phyloP scores from a whole-genome alignment of 2,113 vertebrate species.

The Onychorhynchus coronatus region DNA sequence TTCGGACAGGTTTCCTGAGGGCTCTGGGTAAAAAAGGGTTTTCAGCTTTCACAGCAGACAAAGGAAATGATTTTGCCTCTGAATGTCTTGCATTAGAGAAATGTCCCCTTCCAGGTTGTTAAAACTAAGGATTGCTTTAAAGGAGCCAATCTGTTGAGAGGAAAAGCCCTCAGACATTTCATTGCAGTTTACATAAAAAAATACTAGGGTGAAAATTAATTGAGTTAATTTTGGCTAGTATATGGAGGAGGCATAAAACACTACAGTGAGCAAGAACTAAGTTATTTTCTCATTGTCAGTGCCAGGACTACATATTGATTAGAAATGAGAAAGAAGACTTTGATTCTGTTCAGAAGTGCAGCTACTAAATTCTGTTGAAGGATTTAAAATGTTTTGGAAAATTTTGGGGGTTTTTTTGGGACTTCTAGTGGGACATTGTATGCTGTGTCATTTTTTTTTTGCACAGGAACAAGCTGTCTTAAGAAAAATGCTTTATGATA shows the following conservation, averaged over 20 bases:
- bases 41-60: background rate
- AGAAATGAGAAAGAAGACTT: background rate
- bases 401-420: background rate
- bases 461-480: background rate
- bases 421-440: background rate
- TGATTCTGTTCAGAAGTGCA: background rate
- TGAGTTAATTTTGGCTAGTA: background rate
- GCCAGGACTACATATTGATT: background rate
- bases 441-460: background rate
- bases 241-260: background rate
- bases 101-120: background rate
- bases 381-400: background rate
- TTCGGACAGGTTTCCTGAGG: background rate
- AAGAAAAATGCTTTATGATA: background rate
- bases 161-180: background rate
- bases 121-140: background rate
- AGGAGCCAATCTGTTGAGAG: background rate
- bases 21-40: fast-evolving
- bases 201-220: background rate
- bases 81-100: background rate
- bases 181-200: background rate
- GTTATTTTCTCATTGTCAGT: background rate
- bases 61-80: background rate
- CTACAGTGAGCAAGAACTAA: background rate
- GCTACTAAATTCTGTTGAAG: background rate